Evolutionary conservation across 2,797 vertebrate species (phyloP), one percentile per base, ranked within the genome.

Genomic region (Martes flavigula): DNA sequence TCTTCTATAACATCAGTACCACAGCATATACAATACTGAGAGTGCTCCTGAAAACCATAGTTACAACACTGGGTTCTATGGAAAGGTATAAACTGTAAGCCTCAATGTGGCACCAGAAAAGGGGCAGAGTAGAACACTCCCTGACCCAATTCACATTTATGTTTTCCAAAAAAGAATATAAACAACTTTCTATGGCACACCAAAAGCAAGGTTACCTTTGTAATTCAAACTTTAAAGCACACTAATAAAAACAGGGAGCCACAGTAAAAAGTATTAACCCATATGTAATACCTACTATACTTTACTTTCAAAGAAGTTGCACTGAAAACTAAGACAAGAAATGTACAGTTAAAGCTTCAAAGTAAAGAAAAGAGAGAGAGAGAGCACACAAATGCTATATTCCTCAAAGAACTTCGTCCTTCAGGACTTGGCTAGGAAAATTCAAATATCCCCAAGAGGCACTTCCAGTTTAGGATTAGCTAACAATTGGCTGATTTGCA

Each of bases 381-480:
- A 25, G 23, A 60, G 58, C 86, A 90, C 60, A 25, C 51, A 85
- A 90, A 85, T 15, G 35, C 48, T 89, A 0, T 75, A 83, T 85
- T 93, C 70, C 72, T 93, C 64, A 73, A 88, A 92, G 66, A 94
- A 91, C 56, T 92, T 91, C 35, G 51, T 66, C n/a, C 51, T 94
- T 96, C 46, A 88, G 56, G 96, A 95, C 4, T n/a, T 87, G 72
- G 75, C 46, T 46, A 85, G 35, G 58, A 92, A 97, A 96, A 85
- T 73, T 87, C 60, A 98, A 96, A 85, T 77, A 87, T 78, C 56
- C 86, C 40, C 64, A 97, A 85, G 54, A 90, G n/a, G 77, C n/a
- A 83, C 20, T 90, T 92, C 73, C 64, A 96, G 96, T 95, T 89
- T 87, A 70, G 58, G 75, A 90, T 56, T 64, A 89, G 51, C 70